Conservation (phyloP, 2,888 invertebrate species). For the Drosophila tripunctata region DNA sequence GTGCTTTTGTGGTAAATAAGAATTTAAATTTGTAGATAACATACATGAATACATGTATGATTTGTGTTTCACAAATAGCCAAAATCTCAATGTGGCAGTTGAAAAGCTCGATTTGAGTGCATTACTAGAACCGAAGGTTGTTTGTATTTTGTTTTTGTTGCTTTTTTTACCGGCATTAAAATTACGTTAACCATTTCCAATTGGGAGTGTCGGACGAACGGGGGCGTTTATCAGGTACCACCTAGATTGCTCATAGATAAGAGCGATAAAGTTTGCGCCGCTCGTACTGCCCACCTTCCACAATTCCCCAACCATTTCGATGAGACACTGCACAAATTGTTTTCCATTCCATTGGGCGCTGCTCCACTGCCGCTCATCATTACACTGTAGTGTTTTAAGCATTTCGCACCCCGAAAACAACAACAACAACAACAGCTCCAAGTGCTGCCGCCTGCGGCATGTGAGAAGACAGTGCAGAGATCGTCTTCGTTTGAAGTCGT, state of each 20-base stretch:
- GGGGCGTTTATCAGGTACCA: constrained; percentile 51
- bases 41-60: no score
- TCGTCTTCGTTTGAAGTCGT: constrained; percentile 32
- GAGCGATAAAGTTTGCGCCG: constrained; percentile 55
- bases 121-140: constrained; percentile 2
- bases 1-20: neutral
- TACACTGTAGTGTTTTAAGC: constrained; percentile 47
- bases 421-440: no score
- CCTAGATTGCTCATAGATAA: constrained; percentile 59
- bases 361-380: no score
- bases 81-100: neutral
- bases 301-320: no score
- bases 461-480: constrained; percentile 21
- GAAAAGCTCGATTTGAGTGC: constrained; percentile 10
- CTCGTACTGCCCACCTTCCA: constrained; percentile 21
- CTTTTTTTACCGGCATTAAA: constrained; percentile 15
- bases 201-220: neutral
- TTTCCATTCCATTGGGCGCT: no score
- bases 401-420: no score
- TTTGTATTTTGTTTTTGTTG: neutral
- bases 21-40: neutral
- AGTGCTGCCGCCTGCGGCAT: no score
- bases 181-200: constrained; percentile 11
- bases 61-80: neutral
- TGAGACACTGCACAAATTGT: constrained; percentile 33